These are phyloP conservation scores for Sturmia bella DNA, from an alignment of 2,888 invertebrate genomes.

Conservation along the genomic window DNA sequence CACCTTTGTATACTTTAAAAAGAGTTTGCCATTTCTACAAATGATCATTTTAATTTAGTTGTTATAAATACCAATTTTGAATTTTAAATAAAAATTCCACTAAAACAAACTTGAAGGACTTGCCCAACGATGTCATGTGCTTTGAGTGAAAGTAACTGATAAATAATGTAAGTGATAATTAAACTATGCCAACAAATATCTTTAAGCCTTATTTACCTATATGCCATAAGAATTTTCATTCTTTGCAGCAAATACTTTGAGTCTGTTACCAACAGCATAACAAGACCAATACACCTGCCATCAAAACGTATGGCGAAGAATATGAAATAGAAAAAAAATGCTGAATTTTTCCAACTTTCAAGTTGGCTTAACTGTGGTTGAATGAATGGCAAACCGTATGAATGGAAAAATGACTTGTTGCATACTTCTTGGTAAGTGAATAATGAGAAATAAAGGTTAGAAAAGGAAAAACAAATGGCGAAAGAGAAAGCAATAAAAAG, in stretches of 20 bases:
- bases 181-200: too few species aligned
- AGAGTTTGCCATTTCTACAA: too few species aligned
- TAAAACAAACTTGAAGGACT: too few species aligned
- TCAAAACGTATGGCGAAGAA: conserved; percentile 5
- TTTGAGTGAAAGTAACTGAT: too few species aligned
- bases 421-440: conserved; percentile 37
- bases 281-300: conserved; percentile 9
- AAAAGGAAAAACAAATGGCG: conserved; percentile 5
- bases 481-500: conserved; percentile 37
- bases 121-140: too few species aligned
- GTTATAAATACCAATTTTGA: too few species aligned
- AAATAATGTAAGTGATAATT: too few species aligned
- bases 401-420: conserved; percentile 61
- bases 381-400: conserved; percentile 69
- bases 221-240: too few species aligned
- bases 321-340: conserved; percentile 47
- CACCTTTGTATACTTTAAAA: too few species aligned
- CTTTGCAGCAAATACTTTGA: background rate
- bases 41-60: too few species aligned
- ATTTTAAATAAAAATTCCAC: too few species aligned
- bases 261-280: conserved; percentile 4
- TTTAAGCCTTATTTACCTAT: too few species aligned
- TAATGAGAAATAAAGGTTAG: conserved; percentile 15
- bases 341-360: conserved; percentile 51
- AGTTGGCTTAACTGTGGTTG: conserved; percentile 60